phyloP scores from a whole-genome alignment of 2,113 vertebrate genomes.

The Syngnathoides biaculeatus region DNA sequence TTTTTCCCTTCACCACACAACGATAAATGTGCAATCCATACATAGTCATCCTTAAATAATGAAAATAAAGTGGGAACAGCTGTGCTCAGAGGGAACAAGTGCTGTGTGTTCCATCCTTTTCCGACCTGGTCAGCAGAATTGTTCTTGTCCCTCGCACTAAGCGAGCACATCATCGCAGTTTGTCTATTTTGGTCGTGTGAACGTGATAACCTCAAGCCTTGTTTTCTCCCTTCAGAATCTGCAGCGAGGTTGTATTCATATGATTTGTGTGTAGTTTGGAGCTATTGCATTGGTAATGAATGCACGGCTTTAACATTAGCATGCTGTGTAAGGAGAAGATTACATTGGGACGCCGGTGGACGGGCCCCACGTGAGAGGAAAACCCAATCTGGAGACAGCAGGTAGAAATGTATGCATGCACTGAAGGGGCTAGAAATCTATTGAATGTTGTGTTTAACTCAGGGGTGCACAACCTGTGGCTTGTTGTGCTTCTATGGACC shows the following conservation, averaged over 20 bases:
- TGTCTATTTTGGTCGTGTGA: conserved; percentile 73
- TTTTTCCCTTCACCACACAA: no score
- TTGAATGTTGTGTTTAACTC: background rate
- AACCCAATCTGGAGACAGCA: background rate
- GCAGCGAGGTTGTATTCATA: conserved; percentile 12
- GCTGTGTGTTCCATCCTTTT: conserved; percentile 31
- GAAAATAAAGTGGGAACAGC: conserved; percentile 15
- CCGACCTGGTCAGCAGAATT: conserved; percentile 49
- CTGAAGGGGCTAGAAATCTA: background rate
- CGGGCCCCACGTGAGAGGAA: background rate
- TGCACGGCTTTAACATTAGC: conserved; percentile 1
- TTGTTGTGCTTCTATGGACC: background rate
- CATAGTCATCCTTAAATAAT: conserved; percentile 2
- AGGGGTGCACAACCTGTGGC: background rate
- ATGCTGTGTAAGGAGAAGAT: background rate
- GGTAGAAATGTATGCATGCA: conserved; percentile 15
- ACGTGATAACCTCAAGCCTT: conserved; percentile 75
- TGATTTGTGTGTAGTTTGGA: background rate
- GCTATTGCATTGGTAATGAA: background rate
- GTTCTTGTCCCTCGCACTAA: conserved; percentile 36
- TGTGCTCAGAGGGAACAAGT: conserved; percentile 18
- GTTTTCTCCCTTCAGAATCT: conserved; percentile 67
- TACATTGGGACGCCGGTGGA: background rate
- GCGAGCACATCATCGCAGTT: conserved; percentile 54
- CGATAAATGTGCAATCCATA: background rate